Evolutionary conservation across 2,888 invertebrate species (phyloP), one percentile per base, ranked within the genome.

Genomic region (Drosophila differens): DNA sequence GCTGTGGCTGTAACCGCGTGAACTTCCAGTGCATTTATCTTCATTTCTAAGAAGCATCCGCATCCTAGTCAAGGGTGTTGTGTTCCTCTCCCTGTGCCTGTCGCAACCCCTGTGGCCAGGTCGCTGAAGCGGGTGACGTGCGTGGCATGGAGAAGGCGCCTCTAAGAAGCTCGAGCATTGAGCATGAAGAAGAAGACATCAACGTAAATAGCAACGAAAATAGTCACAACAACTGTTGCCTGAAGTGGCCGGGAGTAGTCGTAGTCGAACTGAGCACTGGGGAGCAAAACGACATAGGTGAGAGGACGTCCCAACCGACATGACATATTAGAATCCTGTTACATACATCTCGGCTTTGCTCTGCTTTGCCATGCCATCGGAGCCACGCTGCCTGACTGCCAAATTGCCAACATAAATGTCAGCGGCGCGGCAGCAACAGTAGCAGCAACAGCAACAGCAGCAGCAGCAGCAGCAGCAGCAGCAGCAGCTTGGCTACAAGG

Each of bases 401-500:
- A 85, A 87, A 89, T 87, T 90, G 91, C 90, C 84, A 91, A 90
- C 91, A 91, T 89, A 91, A 91, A 92, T 91, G 89, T 89, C 91
- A 89, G 86, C 75, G 78, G 61, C 35, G 59, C 57, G 67, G 39
- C 39, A 57, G 39, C 39, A 57, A n/a, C 63, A 69, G 49, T 30
- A 71, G 28, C 68, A 69, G 52, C 64, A 54, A 1, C 14, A 53
- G 10, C 33, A 33, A 10, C 53, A 53, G 25, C 16, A 35, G 3
- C 44, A n/a, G 4, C 1, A 49, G 71, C 70, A 35, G 9, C 44
- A n/a, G 4, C 1, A 49, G 74, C 70, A 68, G 68, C 67, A 71
- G 75, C 52, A 79, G 85, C 76, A 74, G 86, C 74, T 47, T 47
- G 25, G 78, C 84, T 81, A 64, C 71, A 74, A 83, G 90, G 80